These are phyloP conservation scores for Nymphicus hollandicus DNA, from an alignment of 2,113 vertebrate genomes.

Conservation along the genomic window DNA sequence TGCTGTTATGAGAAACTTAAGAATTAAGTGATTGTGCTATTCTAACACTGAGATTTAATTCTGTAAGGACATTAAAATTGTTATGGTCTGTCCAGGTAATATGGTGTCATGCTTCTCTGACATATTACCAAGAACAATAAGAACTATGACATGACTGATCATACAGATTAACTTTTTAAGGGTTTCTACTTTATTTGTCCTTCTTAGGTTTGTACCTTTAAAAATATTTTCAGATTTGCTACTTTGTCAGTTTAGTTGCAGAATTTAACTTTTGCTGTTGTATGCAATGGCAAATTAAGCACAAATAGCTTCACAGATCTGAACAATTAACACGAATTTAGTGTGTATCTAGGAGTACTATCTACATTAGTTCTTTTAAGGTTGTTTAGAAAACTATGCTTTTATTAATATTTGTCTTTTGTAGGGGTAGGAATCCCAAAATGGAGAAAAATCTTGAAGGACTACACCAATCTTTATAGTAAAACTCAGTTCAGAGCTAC, in stretches of 20 bases:
- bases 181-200: background rate
- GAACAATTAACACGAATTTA: background rate
- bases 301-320: background rate
- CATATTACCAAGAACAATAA: background rate
- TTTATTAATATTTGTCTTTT: background rate
- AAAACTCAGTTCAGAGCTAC: background rate
- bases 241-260: background rate
- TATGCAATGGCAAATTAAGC: background rate
- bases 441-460: background rate
- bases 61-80: background rate
- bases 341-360: background rate
- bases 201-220: background rate
- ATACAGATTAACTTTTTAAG: background rate
- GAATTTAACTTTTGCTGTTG: background rate
- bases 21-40: background rate
- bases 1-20: background rate
- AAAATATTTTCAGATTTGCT: background rate
- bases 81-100: background rate
- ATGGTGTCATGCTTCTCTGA: background rate
- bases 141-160: background rate
- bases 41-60: background rate
- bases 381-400: background rate
- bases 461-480: background rate
- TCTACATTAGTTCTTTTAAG: background rate
- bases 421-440: background rate